phyloP scores from a whole-genome alignment of 2,797 vertebrate species.

The Gadopsis marmoratus region DNA sequence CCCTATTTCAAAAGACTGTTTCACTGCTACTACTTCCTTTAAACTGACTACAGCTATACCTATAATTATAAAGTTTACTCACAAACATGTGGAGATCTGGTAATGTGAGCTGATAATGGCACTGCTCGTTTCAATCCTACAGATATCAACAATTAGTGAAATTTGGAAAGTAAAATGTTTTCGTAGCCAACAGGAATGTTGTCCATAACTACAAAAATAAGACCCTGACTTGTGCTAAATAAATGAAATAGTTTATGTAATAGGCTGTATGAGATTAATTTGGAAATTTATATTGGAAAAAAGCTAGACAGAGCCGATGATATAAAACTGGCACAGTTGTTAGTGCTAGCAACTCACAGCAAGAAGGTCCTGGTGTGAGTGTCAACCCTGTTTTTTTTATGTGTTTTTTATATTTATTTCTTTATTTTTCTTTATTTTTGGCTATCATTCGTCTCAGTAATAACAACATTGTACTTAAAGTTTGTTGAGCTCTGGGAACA shows the following conservation, averaged over 20 bases:
- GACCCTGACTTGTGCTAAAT: not conserved
- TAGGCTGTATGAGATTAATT: not conserved
- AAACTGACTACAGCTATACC: not conserved
- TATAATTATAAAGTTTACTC: conserved; percentile 5
- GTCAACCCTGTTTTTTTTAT: not conserved
- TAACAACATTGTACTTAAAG: not conserved
- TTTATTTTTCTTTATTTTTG: not conserved
- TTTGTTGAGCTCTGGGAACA: conserved; percentile 1
- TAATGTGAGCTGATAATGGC: not conserved
- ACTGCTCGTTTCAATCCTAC: not conserved
- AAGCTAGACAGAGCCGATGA: not conserved
- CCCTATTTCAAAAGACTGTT: not conserved
- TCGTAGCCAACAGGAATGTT: conserved; percentile 16
- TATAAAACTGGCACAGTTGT: not conserved
- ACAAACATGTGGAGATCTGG: not conserved
- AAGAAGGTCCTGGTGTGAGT: not conserved
- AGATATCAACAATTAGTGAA: conserved; percentile 20
- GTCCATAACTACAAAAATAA: conserved; percentile 10
- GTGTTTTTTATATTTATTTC: not conserved
- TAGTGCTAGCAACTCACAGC: not conserved
- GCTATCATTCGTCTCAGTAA: not conserved
- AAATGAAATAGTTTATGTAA: conserved; percentile 13
- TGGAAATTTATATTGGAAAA: not conserved
- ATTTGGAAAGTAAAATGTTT: conserved; percentile 23
- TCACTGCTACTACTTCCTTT: not conserved